A percentile compares a stretch with the other conserved stretches of the same genome.
Conservation (phyloP, 2,113 vertebrate species). For the Gymnarchus niloticus region DNA sequence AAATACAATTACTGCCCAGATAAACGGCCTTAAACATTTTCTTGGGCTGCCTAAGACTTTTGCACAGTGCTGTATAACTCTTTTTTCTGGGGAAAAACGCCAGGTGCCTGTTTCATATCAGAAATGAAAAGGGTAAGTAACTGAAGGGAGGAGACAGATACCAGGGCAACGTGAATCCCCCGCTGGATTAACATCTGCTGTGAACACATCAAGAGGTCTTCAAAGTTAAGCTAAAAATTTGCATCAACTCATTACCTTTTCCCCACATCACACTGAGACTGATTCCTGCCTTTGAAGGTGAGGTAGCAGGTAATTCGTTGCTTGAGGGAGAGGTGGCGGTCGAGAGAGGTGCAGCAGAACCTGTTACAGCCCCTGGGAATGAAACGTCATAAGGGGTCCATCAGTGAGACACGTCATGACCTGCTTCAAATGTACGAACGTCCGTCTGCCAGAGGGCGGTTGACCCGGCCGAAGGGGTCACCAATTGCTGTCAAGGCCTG, state of each 20-base stretch:
- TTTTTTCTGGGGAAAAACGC: not conserved
- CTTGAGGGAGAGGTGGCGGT: not conserved
- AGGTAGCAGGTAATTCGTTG: not conserved
- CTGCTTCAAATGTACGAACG: not conserved
- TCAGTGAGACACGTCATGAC: constrained; percentile 2
- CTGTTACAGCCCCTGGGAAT: constrained; percentile 12
- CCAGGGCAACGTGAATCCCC: no score
- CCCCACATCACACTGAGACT: no score
- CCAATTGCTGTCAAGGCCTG: not conserved
- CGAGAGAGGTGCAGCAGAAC: not conserved
- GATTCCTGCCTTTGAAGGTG: not conserved
- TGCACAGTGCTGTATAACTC: no score
- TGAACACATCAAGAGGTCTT: not conserved
- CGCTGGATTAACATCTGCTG: no score
- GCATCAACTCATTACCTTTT: not conserved
- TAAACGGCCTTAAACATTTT: no score
- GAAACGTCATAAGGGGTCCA: constrained; percentile 1
- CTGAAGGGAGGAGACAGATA: not conserved
- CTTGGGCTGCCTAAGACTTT: no score
- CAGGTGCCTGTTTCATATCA: not conserved
- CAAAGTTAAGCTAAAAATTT: not conserved
- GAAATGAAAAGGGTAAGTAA: not conserved
- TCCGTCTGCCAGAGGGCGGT: not conserved
- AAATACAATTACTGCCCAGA: no score
- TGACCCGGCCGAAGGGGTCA: no score